A percentile compares a stretch with the other conserved stretches of the same genome.
Conservation (phyloP, 2,797 vertebrate genomes). For the Enteromius treurensis region DNA sequence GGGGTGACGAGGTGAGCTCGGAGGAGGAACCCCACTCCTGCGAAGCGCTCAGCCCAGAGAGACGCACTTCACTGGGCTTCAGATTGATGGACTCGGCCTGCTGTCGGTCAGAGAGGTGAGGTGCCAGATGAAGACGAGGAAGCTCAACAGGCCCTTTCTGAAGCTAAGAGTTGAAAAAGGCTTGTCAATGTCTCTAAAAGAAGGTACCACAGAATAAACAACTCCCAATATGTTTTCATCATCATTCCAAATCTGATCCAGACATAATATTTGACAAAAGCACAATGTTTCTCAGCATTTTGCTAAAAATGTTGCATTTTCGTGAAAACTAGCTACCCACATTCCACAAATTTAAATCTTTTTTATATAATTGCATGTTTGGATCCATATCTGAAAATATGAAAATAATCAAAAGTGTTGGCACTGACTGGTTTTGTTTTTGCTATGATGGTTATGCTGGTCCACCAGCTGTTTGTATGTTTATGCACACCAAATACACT, state of each 20-base stretch:
- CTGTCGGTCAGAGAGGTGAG: slow-evolving; percentile 74
- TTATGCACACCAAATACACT: slow-evolving; percentile 50
- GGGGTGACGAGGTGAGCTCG: slow-evolving; percentile 45
- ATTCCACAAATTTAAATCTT: too few species aligned
- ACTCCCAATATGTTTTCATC: too few species aligned
- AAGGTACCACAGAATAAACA: not conserved
- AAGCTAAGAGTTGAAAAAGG: slow-evolving; percentile 63
- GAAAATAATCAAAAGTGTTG: not conserved
- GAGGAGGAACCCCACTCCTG: slow-evolving; percentile 14
- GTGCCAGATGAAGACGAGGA: slow-evolving; percentile 70
- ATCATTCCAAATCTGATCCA: too few species aligned
- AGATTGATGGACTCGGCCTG: slow-evolving; percentile 76
- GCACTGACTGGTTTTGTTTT: not conserved
- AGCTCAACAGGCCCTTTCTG: slow-evolving; percentile 76
- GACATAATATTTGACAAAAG: too few species aligned
- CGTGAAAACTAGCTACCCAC: too few species aligned
- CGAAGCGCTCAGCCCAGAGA: slow-evolving; percentile 56
- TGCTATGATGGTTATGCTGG: not conserved
- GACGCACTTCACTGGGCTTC: slow-evolving; percentile 75
- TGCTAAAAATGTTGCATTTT: too few species aligned
- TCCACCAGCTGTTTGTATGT: not conserved
- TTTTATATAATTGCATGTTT: too few species aligned
- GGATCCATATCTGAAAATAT: too few species aligned
- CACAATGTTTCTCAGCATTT: too few species aligned
- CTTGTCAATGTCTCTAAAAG: not conserved